Base-by-base conservation (phyloP, 2,888 invertebrate genomes). In the Cephus spinipes region DNA sequence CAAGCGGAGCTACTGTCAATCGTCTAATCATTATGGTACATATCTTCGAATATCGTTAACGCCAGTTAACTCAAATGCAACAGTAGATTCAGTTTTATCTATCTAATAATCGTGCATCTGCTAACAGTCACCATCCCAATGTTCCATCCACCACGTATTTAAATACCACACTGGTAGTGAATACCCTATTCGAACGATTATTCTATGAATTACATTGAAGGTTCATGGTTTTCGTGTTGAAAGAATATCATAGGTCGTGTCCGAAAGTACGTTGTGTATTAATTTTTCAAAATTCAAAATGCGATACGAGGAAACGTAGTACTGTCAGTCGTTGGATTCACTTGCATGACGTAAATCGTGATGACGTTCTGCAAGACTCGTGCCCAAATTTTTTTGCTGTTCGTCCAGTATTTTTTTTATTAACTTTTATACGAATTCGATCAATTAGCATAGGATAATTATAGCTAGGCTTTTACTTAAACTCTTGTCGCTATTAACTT, bases 1-100 rank as follows among this genome's bases (percentile, higher is more conserved):
- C 80, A 81, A 82, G 81, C 78, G 80, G 75, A 85, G 83, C 85
- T 76, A 83, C 81, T 79, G 78, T 79, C 81, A 79, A 81, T 81
- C 40, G 40, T 40, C 40, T 40, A 40, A 40, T 40, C 40, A 40
- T 40, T 40, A 77, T 77, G 55, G 68, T 79, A 78, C 71, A 78
- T 75, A 77, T 71, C 73, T 79, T 75, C 69, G 31, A n/a, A 36
- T 77, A 69, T 74, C 71, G 74, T 75, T 30, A 69, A 69, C 30
- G 15, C 69, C 69, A n/a, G 69, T 69, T 69, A 69, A 30, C 69
- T 32, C 69, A 69, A 69, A 69, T 69, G 69, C 69, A 69, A 69
- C 69, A 69, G 69, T 40, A 40, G 15, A 40, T 69, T 69, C 23
- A 30, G 69, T 69, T 69, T 69, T 69, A 30, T 69, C 32, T 69